Base-by-base conservation (phyloP, 2,797 vertebrate species). In the Clarias fuscus region DNA sequence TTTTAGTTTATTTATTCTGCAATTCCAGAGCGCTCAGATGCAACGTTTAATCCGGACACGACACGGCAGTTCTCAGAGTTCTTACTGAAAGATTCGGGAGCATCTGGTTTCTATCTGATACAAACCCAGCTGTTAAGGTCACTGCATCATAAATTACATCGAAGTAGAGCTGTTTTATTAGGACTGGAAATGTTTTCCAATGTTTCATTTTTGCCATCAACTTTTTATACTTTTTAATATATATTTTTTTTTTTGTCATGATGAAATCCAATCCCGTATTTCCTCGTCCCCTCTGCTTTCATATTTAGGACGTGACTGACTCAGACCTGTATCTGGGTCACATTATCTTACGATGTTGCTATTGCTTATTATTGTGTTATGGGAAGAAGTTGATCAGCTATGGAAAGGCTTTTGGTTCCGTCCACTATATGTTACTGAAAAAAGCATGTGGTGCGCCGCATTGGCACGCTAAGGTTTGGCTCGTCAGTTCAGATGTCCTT, bases 101-200 rank as follows among this genome's bases (percentile, higher is more conserved):
- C 14, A 24, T 64, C 59, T 62, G 59, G 77, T 64, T 80, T 80
- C 58, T 37, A 3, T 78, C 30, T 79, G 77, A 62, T 79, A 6
- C 27, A 37, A 61, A 78, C 30, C 37, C 58, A 14, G 58, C 20
- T 40, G 77, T 79, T 79, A 79, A 24, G 24, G 20, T 62, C 40
- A 24, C 30, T 37, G 58, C 0, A 37, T 59, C 11, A 2, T 13
- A 22, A 77, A 59, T 78, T 3, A 61, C 61, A 61, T 24, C 7
- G 18, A 20, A 37, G 18, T 18, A 33, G 15, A 30, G 67, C 15
- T 37, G 67, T 67, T 67, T 67, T 48, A 48, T 14, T 14, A 53
- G 11, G 48, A 56, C 27, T 18, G 27, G 18, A 37, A 62, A 40
- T 61, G 30, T 22, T 61, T 62, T 4, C 4, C 3, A n/a, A n/a